Evolutionary conservation across 2,113 vertebrate species (phyloP).

Genomic region (Cyphotilapia sp.): DNA sequence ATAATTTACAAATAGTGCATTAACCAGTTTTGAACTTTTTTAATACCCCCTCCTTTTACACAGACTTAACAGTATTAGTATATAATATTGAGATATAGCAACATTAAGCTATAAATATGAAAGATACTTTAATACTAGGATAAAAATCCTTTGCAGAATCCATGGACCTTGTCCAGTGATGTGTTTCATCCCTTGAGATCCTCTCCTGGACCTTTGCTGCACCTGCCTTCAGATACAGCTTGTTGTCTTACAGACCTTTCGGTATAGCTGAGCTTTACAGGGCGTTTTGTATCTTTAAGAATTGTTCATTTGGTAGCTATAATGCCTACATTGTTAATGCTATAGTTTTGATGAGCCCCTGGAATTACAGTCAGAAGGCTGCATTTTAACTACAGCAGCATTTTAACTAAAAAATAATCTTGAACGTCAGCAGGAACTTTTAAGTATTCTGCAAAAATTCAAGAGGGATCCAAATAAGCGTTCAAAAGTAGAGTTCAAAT

Average conservation of each 20-base stretch:
- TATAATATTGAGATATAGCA: not conserved
- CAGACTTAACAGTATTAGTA: not conserved
- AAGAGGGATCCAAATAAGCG: not conserved
- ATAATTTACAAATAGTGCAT: not conserved
- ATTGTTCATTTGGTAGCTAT: not conserved
- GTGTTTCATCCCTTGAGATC: not conserved
- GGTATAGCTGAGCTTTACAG: not conserved
- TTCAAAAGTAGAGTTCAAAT: not conserved
- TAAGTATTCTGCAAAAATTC: not conserved
- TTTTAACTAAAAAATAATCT: not conserved
- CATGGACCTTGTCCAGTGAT: not conserved
- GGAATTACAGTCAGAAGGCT: not conserved
- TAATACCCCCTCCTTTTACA: not conserved
- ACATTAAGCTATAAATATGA: not conserved
- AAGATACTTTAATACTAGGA: not conserved
- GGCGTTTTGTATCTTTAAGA: not conserved
- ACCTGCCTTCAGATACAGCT: not conserved
- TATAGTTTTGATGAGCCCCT: not conserved
- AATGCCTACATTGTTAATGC: not conserved
- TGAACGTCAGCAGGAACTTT: not conserved
- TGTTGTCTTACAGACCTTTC: not conserved
- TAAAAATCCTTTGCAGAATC: not conserved
- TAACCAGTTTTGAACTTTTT: not conserved
- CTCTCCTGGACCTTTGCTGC: not conserved
- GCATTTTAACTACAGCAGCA: not conserved